These are phyloP conservation scores for Pachydiplax longipennis DNA, from an alignment of 2,888 invertebrate genomes.

Conservation along the genomic window DNA sequence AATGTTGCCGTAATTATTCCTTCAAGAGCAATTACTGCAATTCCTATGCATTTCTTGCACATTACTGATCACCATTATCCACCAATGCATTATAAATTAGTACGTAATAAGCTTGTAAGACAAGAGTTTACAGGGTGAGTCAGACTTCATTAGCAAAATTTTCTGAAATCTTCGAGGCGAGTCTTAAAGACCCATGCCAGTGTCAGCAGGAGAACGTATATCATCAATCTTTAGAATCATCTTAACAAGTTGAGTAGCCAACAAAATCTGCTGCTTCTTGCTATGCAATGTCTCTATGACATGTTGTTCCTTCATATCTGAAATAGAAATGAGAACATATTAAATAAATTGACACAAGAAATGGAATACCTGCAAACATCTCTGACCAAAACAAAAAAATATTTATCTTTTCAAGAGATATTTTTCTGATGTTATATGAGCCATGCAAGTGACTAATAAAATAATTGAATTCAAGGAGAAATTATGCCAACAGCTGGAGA, in stretches of 20 bases:
- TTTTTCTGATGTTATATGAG: background rate
- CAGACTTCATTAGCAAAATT: background rate
- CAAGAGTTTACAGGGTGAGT: background rate
- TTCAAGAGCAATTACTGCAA: too few species aligned
- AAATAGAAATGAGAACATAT: conserved; percentile 50
- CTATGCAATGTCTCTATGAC: conserved; percentile 97
- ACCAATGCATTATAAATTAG: background rate
- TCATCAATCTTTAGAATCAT: conserved; percentile 99
- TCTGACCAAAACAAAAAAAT: background rate
- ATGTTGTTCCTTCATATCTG: conserved; percentile 93
- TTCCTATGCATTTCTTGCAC: too few species aligned
- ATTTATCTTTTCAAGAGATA: background rate
- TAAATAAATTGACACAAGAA: too few species aligned
- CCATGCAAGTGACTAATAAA: background rate
- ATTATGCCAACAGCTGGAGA: too few species aligned
- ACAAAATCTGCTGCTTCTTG: conserved; percentile 95
- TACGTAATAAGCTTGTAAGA: background rate
- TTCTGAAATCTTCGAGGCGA: background rate
- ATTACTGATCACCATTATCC: too few species aligned
- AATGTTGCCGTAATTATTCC: too few species aligned
- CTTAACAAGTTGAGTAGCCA: conserved; percentile 97
- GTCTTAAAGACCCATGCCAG: conserved; percentile 1
- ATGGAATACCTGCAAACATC: too few species aligned
- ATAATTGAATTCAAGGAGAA: too few species aligned
- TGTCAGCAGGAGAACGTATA: conserved; percentile 69